phyloP scores from a whole-genome alignment of 2,888 invertebrate species.

The Antheraea yamamai region DNA sequence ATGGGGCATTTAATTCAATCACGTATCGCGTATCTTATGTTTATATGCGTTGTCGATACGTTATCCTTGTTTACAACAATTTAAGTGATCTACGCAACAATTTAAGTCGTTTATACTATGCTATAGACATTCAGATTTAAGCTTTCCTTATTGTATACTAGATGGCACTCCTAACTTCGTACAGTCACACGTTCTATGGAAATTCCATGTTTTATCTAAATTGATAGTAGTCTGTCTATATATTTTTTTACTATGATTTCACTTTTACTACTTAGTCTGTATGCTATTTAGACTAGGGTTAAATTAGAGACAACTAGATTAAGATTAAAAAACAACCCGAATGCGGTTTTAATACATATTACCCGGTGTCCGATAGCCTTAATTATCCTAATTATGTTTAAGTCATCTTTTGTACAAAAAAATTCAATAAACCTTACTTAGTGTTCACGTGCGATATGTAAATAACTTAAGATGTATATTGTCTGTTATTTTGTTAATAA shows the following conservation, averaged over 20 bases:
- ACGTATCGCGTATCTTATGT: neutral
- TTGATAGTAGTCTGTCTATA: neutral
- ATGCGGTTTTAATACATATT: no score
- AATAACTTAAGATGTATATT: no score
- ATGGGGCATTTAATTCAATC: slow-evolving; percentile 10
- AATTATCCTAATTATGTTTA: no score
- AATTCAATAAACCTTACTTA: no score
- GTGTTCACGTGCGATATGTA: no score
- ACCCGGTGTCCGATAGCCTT: no score
- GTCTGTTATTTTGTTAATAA: no score
- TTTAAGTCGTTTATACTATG: neutral
- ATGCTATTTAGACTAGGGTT: no score
- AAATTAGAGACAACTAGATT: no score
- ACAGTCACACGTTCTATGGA: neutral
- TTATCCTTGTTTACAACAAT: neutral
- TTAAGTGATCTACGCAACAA: neutral
- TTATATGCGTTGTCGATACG: neutral
- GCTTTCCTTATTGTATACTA: neutral
- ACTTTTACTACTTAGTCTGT: no score
- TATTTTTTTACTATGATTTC: neutral
- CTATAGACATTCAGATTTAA: neutral
- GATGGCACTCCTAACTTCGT: neutral
- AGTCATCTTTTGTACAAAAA: no score
- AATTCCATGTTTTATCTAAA: neutral
- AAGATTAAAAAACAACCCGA: no score